A percentile compares a stretch with the other conserved stretches of the same genome.
These are phyloP conservation scores for Orthosia incerta DNA, from an alignment of 2,888 invertebrate species.

Conservation along the genomic window DNA sequence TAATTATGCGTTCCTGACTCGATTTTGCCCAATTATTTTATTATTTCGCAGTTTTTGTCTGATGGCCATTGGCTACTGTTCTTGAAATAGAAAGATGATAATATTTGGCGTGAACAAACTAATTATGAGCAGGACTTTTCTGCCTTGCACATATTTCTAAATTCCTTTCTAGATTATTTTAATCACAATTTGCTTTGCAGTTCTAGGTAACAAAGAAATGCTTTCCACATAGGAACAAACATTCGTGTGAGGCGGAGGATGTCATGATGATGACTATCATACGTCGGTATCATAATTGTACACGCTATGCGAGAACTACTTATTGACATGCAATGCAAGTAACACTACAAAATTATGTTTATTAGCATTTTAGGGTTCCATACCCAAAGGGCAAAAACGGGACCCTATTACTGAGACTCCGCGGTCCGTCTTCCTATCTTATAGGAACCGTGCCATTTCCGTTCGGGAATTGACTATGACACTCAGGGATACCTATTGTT, in stretches of 20 bases:
- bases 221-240: conserved; percentile 42
- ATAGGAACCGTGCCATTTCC: not conserved
- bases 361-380: no score
- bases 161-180: not conserved
- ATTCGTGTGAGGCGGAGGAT: conserved; percentile 39
- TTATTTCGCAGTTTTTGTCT: not conserved
- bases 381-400: no score
- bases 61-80: not conserved
- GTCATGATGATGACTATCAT: conserved; percentile 54
- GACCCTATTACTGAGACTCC: no score
- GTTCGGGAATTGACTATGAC: not conserved
- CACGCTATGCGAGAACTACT: conserved; percentile 44
- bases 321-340: conserved; percentile 4
- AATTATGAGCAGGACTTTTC: not conserved
- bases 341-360: not conserved
- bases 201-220: conserved; percentile 23
- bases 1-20: not conserved
- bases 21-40: not conserved
- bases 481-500: not conserved
- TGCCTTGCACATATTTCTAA: not conserved
- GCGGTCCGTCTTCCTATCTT: no score
- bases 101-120: not conserved
- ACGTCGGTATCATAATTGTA: conserved; percentile 19
- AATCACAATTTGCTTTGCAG: not conserved
- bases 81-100: conserved; percentile 6